These are phyloP conservation scores for Chouioia cunea DNA, from an alignment of 2,888 invertebrate genomes.

Conservation along the genomic window DNA sequence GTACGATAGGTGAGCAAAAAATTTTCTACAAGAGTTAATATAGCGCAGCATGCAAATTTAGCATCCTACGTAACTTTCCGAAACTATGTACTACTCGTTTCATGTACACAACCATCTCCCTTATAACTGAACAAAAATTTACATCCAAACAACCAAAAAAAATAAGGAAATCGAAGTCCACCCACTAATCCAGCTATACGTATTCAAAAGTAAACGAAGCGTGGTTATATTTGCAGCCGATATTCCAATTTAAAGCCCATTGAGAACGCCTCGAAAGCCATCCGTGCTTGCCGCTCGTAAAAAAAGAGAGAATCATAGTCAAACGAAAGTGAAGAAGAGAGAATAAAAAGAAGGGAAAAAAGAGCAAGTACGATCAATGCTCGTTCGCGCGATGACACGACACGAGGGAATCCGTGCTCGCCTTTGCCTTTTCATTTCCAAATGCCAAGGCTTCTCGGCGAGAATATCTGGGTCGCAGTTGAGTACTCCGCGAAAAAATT, in stretches of 20 bases:
- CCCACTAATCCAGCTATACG: too few relatives aligned
- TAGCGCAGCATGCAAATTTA: too few relatives aligned
- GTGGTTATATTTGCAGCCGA: too few relatives aligned
- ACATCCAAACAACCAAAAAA: too few relatives aligned
- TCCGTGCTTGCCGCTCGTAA: neutral
- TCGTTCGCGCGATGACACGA: constrained; percentile 24
- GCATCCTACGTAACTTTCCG: too few relatives aligned
- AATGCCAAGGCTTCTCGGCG: constrained; percentile 21
- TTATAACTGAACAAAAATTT: too few relatives aligned
- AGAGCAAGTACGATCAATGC: neutral
- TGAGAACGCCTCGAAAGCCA: constrained; percentile 1
- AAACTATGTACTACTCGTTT: too few relatives aligned
- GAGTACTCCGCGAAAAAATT: constrained; percentile 12
- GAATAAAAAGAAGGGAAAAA: neutral
- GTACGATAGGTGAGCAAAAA: too few relatives aligned
- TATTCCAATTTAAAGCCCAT: constrained; percentile 22
- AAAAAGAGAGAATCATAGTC: neutral
- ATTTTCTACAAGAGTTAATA: too few relatives aligned
- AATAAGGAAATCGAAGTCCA: too few relatives aligned
- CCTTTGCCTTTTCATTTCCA: constrained; percentile 34
- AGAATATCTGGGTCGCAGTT: constrained; percentile 32
- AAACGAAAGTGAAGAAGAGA: neutral
- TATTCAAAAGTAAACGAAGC: too few relatives aligned
- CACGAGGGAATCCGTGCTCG: constrained; percentile 26
- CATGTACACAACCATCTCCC: too few relatives aligned